Evolutionary conservation across 2,888 invertebrate species (phyloP).

Genomic region (Ophonus ardosiacus): DNA sequence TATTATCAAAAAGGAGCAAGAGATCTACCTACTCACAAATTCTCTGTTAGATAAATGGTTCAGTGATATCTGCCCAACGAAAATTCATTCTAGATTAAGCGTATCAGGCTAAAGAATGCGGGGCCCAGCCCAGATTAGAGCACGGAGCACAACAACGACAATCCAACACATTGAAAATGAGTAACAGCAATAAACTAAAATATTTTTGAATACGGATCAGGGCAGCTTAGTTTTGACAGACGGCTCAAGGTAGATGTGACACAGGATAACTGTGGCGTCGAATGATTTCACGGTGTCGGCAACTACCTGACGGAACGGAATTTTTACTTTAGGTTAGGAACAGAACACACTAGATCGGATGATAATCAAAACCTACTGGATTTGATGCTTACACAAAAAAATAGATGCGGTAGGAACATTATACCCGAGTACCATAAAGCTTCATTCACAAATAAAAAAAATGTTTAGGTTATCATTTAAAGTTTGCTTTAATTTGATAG

Average conservation of each 20-base stretch:
- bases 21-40: constrained; percentile 29
- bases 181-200: constrained; percentile 25
- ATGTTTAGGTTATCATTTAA: no score
- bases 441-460: no score
- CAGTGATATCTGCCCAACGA: constrained; percentile 8
- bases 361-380: no score
- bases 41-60: constrained; percentile 11
- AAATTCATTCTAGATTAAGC: constrained; percentile 47
- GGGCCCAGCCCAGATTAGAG: constrained; percentile 42
- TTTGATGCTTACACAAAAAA: no score
- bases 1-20: constrained; percentile 7
- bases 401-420: no score
- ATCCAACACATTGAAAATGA: constrained; percentile 21
- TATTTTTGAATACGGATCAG: constrained; percentile 50
- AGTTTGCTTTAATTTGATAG: no score
- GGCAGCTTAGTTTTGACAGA: constrained; percentile 51
- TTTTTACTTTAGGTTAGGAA: neutral
- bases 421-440: no score
- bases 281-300: constrained; percentile 7
- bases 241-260: constrained; percentile 33
- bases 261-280: neutral
- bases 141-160: constrained; percentile 5
- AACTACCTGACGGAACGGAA: constrained; percentile 7
- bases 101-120: constrained; percentile 41
- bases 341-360: no score